Evolutionary conservation across 2,888 invertebrate species (phyloP).

Genomic region (Troglohyphantes excavatus): DNA sequence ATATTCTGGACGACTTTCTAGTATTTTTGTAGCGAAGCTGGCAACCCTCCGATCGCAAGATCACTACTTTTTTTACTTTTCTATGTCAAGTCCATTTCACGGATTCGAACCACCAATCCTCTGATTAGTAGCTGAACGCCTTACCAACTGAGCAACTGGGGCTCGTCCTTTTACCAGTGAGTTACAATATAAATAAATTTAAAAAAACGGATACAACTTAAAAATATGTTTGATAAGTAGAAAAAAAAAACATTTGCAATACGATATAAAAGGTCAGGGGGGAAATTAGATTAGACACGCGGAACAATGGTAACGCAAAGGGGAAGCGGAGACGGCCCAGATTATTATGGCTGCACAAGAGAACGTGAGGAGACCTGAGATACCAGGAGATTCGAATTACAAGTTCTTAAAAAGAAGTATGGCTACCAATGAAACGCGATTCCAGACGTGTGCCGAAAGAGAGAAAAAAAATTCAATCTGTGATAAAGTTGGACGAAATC

Average conservation of each 20-base stretch:
- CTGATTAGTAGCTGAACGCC: too few species aligned
- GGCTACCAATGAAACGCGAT: conserved; percentile 18
- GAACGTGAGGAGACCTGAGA: conserved; percentile 47
- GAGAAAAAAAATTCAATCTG: conserved; percentile 54
- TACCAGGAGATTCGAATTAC: conserved; percentile 48
- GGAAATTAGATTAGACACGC: neutral
- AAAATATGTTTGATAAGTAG: too few species aligned
- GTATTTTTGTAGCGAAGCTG: too few species aligned
- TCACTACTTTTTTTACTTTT: too few species aligned
- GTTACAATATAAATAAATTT: too few species aligned
- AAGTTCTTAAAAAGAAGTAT: neutral
- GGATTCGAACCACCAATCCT: too few species aligned
- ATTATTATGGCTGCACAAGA: conserved; percentile 20
- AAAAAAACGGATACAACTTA: too few species aligned
- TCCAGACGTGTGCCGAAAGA: conserved; percentile 16
- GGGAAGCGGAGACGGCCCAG: neutral
- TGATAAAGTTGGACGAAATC: conserved; percentile 62
- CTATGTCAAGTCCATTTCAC: too few species aligned
- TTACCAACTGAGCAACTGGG: too few species aligned
- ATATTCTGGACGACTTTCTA: too few species aligned
- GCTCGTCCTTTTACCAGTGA: too few species aligned
- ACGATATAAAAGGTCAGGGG: neutral
- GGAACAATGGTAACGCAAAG: neutral
- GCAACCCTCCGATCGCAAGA: too few species aligned
- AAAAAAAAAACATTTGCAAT: neutral